These are phyloP conservation scores for Plecturocebus donacophilus DNA, from an alignment of 2,113 vertebrate species.

Conservation along the genomic window DNA sequence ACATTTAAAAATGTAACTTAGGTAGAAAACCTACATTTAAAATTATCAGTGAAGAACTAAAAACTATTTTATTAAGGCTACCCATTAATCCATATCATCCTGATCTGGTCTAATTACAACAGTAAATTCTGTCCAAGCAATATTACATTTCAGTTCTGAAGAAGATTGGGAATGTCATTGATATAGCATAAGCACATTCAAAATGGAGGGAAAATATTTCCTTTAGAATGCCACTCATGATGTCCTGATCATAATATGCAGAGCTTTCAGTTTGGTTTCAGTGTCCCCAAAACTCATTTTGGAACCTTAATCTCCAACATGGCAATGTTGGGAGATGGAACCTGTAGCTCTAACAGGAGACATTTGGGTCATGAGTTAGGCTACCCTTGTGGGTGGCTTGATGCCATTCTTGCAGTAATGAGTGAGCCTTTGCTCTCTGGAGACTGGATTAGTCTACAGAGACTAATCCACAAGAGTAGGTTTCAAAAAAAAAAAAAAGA, in stretches of 20 bases:
- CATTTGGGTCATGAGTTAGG: neutral
- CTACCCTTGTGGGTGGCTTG: neutral
- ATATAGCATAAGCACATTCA: neutral
- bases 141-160: neutral
- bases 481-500: neutral
- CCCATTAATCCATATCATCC: neutral
- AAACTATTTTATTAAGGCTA: neutral
- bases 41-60: conserved; percentile 19
- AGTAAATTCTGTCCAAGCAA: neutral
- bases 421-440: neutral
- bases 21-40: neutral
- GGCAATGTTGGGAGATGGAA: neutral
- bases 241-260: neutral
- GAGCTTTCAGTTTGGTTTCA: neutral
- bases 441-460: neutral
- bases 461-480: neutral
- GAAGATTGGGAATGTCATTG: neutral
- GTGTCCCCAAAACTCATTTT: neutral
- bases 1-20: neutral
- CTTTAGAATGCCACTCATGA: neutral
- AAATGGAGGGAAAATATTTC: neutral
- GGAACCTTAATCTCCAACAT: neutral
- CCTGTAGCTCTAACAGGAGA: neutral
- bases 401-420: neutral
- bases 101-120: neutral